Conservation (phyloP, 2,113 vertebrate species). For the Stigmatopora argus region DNA sequence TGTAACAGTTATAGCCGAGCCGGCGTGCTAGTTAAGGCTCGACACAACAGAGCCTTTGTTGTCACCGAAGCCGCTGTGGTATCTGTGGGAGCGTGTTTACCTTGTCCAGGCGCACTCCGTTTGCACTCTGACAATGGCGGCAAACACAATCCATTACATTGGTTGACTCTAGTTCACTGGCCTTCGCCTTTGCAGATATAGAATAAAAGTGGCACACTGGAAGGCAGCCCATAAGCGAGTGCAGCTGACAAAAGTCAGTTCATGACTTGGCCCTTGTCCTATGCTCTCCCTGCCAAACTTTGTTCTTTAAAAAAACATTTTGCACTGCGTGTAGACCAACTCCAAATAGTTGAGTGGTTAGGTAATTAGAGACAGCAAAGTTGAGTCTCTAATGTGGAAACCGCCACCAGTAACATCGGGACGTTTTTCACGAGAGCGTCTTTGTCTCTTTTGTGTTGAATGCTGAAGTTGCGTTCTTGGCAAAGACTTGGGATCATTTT, state of each 20-base stretch:
- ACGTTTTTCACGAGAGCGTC: background rate
- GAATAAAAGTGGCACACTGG: constrained; percentile 39
- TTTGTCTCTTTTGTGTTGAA: constrained; percentile 3
- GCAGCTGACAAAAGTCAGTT: constrained; percentile 42
- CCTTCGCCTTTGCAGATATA: constrained; percentile 22
- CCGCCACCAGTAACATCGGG: background rate
- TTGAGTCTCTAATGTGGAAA: constrained; percentile 17
- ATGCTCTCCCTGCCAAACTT: constrained; percentile 21
- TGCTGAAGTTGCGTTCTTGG: constrained; percentile 9
- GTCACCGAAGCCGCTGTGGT: constrained; percentile 28
- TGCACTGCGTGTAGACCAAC: constrained; percentile 26
- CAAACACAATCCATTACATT: constrained; percentile 20
- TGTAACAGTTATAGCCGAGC: constrained; percentile 50
- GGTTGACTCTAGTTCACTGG: constrained; percentile 8
- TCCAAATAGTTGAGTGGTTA: constrained; percentile 27
- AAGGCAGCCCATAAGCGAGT: constrained; percentile 19
- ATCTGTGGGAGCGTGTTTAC: constrained; percentile 55
- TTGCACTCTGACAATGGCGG: constrained; percentile 45
- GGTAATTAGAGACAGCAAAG: constrained; percentile 28
- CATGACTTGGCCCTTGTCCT: constrained; percentile 34
- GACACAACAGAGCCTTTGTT: constrained; percentile 57
- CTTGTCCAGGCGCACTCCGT: constrained; percentile 37
- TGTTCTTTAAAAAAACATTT: constrained; percentile 33
- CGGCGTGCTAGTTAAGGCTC: constrained; percentile 24
- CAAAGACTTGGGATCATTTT: background rate